Percentiles rank a stretch among this genome's conserved stretches.
These are phyloP conservation scores for Micronycteris hirsuta DNA, from an alignment of 2,113 vertebrate species.

Conservation along the genomic window DNA sequence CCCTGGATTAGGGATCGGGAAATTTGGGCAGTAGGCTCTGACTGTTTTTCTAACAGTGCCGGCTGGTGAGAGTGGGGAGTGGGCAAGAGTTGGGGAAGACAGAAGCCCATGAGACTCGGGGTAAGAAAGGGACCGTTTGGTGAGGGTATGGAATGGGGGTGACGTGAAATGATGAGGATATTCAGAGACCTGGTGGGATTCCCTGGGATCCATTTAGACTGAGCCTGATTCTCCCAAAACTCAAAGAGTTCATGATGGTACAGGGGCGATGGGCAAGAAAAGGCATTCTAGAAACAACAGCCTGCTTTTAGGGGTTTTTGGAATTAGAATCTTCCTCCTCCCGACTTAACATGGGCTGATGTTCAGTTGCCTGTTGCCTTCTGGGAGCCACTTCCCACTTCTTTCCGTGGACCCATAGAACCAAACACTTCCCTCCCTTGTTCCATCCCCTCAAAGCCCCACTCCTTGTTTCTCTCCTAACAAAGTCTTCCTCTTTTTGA, in stretches of 20 bases:
- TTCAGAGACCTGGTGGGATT: background rate
- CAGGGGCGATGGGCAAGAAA: background rate
- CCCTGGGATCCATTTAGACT: background rate
- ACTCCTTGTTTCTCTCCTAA: background rate
- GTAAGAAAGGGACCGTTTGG: background rate
- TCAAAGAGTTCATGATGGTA: background rate
- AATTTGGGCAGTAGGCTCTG: background rate
- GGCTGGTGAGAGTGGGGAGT: background rate
- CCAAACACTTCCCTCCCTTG: background rate
- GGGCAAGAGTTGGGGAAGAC: background rate
- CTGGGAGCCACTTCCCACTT: background rate
- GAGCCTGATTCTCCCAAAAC: background rate
- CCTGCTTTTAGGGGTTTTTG: background rate
- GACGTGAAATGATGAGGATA: background rate
- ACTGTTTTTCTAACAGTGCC: background rate
- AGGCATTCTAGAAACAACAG: background rate
- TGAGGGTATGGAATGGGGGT: too few relatives aligned
- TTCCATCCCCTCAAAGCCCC: background rate
- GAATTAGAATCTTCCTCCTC: background rate
- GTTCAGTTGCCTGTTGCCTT: background rate
- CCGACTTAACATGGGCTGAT: background rate
- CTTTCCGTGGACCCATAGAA: background rate
- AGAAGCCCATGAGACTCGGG: background rate
- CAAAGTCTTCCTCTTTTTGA: background rate
- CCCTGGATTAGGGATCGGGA: slow-evolving; percentile 50